Conservation (phyloP, 2,113 vertebrate species). For the Callocephalon fimbriatum region DNA sequence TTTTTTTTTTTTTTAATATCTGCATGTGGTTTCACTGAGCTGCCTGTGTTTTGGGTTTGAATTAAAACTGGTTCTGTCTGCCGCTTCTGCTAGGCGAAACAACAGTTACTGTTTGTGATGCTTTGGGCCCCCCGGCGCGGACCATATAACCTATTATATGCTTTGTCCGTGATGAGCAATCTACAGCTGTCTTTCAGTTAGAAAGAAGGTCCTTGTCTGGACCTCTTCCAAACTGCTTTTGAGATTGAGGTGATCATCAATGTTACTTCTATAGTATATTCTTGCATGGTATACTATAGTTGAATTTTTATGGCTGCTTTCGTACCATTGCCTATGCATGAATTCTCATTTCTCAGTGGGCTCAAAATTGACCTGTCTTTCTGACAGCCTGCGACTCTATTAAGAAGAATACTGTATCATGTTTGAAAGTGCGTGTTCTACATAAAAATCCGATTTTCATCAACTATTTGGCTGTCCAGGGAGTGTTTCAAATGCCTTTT, state of each 20-base stretch:
- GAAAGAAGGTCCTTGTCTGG: background rate
- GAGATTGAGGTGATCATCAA: rapidly evolving
- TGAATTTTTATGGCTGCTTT: background rate
- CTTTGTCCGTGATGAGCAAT: background rate
- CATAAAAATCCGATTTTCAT: background rate
- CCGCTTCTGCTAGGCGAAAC: background rate
- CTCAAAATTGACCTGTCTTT: background rate
- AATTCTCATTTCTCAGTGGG: background rate
- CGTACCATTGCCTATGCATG: rapidly evolving
- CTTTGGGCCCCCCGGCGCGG: background rate
- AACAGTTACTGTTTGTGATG: background rate
- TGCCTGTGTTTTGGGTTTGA: background rate
- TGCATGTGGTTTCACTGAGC: background rate
- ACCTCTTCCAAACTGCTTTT: background rate
- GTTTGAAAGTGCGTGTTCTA: background rate
- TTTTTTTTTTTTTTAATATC: background rate
- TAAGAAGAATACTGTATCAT: background rate
- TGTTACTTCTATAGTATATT: background rate
- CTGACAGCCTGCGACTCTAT: background rate
- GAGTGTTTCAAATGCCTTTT: background rate
- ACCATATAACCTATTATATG: background rate
- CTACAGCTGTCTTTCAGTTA: background rate
- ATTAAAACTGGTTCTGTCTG: background rate
- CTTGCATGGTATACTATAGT: background rate
- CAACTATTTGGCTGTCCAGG: background rate